These are phyloP conservation scores for Delphinus delphis DNA, from an alignment of 2,113 vertebrate species.

Conservation along the genomic window DNA sequence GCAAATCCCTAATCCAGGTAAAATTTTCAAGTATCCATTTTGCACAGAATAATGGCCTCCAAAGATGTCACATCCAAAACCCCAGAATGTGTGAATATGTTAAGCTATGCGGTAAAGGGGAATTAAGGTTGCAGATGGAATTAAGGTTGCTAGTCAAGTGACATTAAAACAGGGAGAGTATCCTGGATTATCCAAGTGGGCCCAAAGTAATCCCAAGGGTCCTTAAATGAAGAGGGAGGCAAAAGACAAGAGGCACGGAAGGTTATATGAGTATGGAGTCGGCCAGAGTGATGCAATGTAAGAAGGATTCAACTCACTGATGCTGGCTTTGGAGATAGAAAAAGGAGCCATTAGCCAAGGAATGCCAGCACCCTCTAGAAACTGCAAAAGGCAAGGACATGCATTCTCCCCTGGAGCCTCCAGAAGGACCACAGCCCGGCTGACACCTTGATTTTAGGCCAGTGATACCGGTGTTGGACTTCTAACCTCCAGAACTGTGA, in stretches of 20 bases:
- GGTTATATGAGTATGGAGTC: background rate
- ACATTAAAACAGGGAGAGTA: background rate
- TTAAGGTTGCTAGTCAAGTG: background rate
- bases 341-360: background rate
- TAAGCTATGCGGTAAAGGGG: background rate
- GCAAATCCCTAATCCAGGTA: background rate
- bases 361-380: background rate
- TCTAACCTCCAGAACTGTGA: background rate
- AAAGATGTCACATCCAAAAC: background rate
- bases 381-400: background rate
- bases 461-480: background rate
- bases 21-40: background rate
- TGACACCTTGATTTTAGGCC: background rate
- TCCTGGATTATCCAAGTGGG: background rate
- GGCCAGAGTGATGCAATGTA: accelerated
- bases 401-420: background rate
- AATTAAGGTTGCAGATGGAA: background rate
- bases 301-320: background rate
- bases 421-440: background rate
- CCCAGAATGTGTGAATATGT: background rate
- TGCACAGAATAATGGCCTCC: background rate
- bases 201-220: background rate
- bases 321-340: background rate
- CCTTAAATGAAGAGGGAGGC: background rate
- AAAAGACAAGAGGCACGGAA: background rate